Evolutionary conservation across 2,797 vertebrate species (phyloP), one percentile per base, ranked within the genome.

Genomic region (Megaceryle alcyon): DNA sequence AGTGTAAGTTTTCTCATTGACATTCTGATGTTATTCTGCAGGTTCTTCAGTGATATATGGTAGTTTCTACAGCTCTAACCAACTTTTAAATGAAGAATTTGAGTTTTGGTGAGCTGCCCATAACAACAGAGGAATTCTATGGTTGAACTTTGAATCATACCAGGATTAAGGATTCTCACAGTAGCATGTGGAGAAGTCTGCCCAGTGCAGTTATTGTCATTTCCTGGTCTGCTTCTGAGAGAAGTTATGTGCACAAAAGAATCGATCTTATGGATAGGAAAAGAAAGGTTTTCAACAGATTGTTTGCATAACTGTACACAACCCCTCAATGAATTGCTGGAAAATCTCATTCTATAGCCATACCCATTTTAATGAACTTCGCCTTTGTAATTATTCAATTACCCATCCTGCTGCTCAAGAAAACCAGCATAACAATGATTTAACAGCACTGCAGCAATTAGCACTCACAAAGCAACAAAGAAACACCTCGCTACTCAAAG

Each of bases 381-480:
- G 82, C 25, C 43, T 59, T 93, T 79, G n/a, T 71, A 95, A 95
- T 93, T 60, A 83, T 87, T 89, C 51, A 87, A 72, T 92, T 88
- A 92, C 86, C 91, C 71, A 80, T 89, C 56, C 37, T 93, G 39
- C 29, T 91, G 69, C 66, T 96, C 48, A 86, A 92, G 73, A 92
- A 92, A 88, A 73, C 37, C 51, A 69, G 61, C 70, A 54, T 87
- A 94, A 82, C 51, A 84, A 43, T 81, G 53, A 83, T 78, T 61
- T 83, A 88, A 89, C 14, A 91, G 61, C 22, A 59, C 28, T 92
- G 63, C 63, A 72, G 56, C 79, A 96, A 97, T 96, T 96, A 96
- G 54, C 61, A 66, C 69, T 96, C 72, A 33, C 54, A 88, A 92
- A 89, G 92, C 72, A 94, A 86, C 49, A 88, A 94, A 91, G 87